Percentiles rank a stretch among this genome's conserved stretches.
Evolutionary conservation across 2,888 invertebrate genomes (phyloP).

Genomic region (Drosophila neotestacea): DNA sequence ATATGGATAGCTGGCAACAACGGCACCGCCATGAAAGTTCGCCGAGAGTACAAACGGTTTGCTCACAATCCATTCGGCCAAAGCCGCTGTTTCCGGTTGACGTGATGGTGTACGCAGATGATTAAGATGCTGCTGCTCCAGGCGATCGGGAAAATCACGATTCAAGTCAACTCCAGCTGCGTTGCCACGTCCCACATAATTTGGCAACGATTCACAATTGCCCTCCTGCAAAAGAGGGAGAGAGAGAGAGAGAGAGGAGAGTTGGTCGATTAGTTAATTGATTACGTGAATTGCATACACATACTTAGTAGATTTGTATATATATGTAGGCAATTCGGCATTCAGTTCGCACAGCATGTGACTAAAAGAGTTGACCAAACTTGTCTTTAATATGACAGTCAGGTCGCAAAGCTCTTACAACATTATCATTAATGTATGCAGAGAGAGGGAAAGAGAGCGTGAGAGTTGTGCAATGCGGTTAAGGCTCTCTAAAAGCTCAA

Average conservation of each 20-base stretch:
- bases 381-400: constrained; percentile 66
- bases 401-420: constrained; percentile 55
- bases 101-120: constrained; percentile 86
- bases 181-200: constrained; percentile 92
- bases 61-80: constrained; percentile 95
- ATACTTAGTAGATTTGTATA: not conserved
- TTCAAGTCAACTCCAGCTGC: constrained; percentile 93
- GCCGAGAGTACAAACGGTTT: constrained; percentile 97
- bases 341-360: constrained; percentile 23
- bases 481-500: constrained; percentile 8
- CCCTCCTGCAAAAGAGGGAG: constrained; percentile 88
- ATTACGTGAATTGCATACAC: constrained; percentile 32
- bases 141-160: constrained; percentile 97
- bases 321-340: constrained; percentile 32
- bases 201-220: constrained; percentile 89
- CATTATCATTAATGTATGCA: constrained; percentile 22
- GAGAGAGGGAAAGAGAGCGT: constrained; percentile 5
- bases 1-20: constrained; percentile 99
- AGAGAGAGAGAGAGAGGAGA: constrained; percentile 18
- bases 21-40: constrained; percentile 97
- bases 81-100: constrained; percentile 94
- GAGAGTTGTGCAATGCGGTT: constrained; percentile 12
- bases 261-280: constrained; percentile 41
- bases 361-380: constrained; percentile 58
- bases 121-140: constrained; percentile 86